These are phyloP conservation scores for Irena cyanogastra DNA, from an alignment of 2,113 vertebrate genomes.

Conservation along the genomic window DNA sequence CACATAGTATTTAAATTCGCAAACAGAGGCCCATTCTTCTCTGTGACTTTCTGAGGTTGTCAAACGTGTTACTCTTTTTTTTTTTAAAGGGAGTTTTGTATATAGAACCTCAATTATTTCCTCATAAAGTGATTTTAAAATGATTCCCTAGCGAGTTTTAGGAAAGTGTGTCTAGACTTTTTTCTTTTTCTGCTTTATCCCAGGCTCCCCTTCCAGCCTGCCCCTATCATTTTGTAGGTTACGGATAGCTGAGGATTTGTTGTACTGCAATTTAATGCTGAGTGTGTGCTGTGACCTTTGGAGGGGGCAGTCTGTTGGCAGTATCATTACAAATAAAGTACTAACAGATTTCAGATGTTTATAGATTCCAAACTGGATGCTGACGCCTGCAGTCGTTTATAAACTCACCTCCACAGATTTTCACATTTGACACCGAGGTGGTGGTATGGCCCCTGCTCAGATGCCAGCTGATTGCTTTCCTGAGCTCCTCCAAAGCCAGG, in stretches of 20 bases:
- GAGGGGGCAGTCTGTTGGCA: conserved; percentile 45
- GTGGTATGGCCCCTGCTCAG: neutral
- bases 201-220: conserved; percentile 48
- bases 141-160: conserved; percentile 71
- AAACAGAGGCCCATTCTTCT: conserved; percentile 65
- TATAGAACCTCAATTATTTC: conserved; percentile 75
- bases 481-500: neutral
- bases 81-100: conserved; percentile 60
- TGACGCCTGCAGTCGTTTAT: neutral
- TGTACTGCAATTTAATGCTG: conserved; percentile 69
- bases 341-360: conserved; percentile 62
- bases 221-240: conserved; percentile 65
- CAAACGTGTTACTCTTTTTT: conserved; percentile 41
- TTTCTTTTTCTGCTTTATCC: conserved; percentile 58
- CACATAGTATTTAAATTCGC: conserved; percentile 55
- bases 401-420: neutral
- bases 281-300: conserved; percentile 69
- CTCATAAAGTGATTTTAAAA: conserved; percentile 74
- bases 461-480: neutral
- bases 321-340: conserved; percentile 67
- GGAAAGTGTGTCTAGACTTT: conserved; percentile 77
- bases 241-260: conserved; percentile 74
- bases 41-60: conserved; percentile 60
- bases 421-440: neutral
- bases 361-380: conserved; percentile 29